Evolutionary conservation across 2,888 invertebrate species (phyloP), one percentile per base, ranked within the genome.

Genomic region (Machimus rusticus): DNA sequence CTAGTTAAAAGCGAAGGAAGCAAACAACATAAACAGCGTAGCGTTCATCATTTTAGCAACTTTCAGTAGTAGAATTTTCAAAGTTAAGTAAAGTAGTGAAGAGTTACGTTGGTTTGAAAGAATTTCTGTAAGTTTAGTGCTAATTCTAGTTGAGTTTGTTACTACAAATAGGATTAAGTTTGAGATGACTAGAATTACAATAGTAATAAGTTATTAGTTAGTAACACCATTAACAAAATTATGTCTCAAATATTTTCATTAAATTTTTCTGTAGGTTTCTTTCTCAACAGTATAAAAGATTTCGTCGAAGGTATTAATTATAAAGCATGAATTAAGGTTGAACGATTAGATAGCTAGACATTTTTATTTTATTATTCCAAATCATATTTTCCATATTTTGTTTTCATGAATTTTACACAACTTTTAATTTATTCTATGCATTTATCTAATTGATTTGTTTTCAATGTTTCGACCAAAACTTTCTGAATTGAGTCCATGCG

Each of bases 201-300:
- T 34, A 57, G 74, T 28, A 16, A 19, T 66, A 31, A 84, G 34
- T 31, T 57, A 84, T 19, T 57, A 66, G 66, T 28, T 23, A 66
- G 19, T 66, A 16, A 66, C 28, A 66, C 8, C 23, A 66, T 76
- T 51, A 76, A 39, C 34, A 55, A 81, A 28, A 81, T 81, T 34
- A 57, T 77, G 34, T 84, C 78, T 86, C 43, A 78, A 43, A 77
- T 57, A 28, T 78, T 86, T 39, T 43, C 46, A 55, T 46, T 28
- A 57, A 55, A 57, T 78, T 79, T 87, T 79, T 79, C 78, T 86
- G 43, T 84, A 86, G 86, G 82, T 86, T 79, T 79, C 74, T 82
- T 76, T 84, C 87, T 55, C 84, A 88, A 31, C 86, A 86, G 55
- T 84, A 76, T 77, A 87, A 84, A 76, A 74, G 66, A 55, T 66